Evolutionary conservation across 2,797 vertebrate genomes (phyloP).

Genomic region (Steatocranus sp.): DNA sequence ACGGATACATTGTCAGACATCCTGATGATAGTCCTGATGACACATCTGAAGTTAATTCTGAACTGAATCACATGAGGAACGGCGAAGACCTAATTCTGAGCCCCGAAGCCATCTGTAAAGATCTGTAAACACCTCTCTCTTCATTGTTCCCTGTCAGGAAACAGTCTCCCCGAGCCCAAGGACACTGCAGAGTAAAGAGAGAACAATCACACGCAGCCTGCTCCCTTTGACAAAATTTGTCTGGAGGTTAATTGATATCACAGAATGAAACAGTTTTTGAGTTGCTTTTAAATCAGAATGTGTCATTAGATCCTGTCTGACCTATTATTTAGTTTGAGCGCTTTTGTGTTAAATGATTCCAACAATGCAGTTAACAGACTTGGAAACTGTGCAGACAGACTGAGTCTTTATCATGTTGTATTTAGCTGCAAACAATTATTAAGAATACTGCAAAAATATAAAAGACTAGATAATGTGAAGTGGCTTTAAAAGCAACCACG

Average conservation of each 20-base stretch:
- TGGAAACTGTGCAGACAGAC: background rate
- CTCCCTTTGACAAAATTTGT: slow-evolving; percentile 57
- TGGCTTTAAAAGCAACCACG: slow-evolving; percentile 31
- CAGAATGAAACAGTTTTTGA: slow-evolving; percentile 41
- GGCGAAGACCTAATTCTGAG: slow-evolving; percentile 66
- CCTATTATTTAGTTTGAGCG: slow-evolving; percentile 32
- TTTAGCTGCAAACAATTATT: background rate
- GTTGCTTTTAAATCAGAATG: slow-evolving; percentile 48
- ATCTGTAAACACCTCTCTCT: slow-evolving; percentile 74
- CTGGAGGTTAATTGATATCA: slow-evolving; percentile 69
- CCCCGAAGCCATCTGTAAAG: slow-evolving; percentile 64
- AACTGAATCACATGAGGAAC: slow-evolving; percentile 67
- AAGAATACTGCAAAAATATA: background rate
- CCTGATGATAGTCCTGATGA: slow-evolving; percentile 62
- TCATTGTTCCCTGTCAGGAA: slow-evolving; percentile 72
- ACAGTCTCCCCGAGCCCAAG: slow-evolving; percentile 63
- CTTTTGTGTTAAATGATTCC: slow-evolving; percentile 8
- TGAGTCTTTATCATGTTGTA: background rate
- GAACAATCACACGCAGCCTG: slow-evolving; percentile 52
- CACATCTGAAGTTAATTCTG: slow-evolving; percentile 69
- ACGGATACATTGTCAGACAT: slow-evolving; percentile 53
- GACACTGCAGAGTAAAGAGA: slow-evolving; percentile 60
- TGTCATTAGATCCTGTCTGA: slow-evolving; percentile 44
- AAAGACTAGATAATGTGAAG: background rate
- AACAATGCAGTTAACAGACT: background rate